phyloP scores from a whole-genome alignment of 1,140 invertebrate species.

The Megalonaias nervosa region DNA sequence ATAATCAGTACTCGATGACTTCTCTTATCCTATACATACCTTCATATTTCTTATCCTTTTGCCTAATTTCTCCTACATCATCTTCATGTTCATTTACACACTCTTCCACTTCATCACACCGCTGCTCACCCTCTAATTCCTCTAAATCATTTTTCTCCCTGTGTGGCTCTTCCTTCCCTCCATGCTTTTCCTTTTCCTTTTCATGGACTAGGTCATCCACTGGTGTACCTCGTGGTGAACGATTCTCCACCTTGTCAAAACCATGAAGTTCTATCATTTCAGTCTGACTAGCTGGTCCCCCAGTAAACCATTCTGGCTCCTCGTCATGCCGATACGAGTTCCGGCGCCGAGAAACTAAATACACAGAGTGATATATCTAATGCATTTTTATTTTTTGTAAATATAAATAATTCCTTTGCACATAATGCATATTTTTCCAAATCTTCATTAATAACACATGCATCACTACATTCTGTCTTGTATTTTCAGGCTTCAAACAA shows the following conservation, averaged over 20 bases:
- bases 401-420: background rate
- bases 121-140: slow-evolving; percentile 16
- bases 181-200: slow-evolving; percentile 11
- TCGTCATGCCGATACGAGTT: slow-evolving; percentile 46
- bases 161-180: slow-evolving; percentile 4
- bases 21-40: background rate
- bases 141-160: slow-evolving; percentile 34
- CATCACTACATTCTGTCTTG: too few species aligned
- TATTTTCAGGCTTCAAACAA: too few species aligned
- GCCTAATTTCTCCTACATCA: background rate
- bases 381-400: slow-evolving; percentile 5
- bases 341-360: slow-evolving; percentile 29
- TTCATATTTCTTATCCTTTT: background rate
- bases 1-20: background rate
- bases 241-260: slow-evolving; percentile 81
- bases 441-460: background rate
- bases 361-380: background rate
- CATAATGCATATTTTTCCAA: background rate
- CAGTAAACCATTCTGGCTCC: slow-evolving; percentile 81
- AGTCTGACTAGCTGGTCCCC: slow-evolving; percentile 89
- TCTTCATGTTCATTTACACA: background rate
- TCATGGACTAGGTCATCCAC: slow-evolving; percentile 6
- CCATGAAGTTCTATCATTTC: slow-evolving; percentile 95
- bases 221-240: slow-evolving; percentile 18
- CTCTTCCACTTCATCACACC: slow-evolving; percentile 1